Evolutionary conservation across 2,113 vertebrate genomes (phyloP), one percentile per base, ranked within the genome.

Genomic region (Phaethon lepturus): DNA sequence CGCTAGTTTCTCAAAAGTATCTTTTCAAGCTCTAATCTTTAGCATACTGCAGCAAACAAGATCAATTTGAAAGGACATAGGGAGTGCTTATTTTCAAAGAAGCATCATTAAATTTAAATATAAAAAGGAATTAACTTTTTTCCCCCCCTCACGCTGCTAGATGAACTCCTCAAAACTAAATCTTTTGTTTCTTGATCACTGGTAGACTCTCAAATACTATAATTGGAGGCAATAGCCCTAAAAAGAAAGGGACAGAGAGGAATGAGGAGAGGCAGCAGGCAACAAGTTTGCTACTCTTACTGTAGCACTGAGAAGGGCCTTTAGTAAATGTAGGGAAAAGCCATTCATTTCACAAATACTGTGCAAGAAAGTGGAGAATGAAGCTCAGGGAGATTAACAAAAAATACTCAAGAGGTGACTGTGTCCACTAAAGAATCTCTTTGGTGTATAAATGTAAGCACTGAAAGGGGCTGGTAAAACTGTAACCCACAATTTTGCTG

Each of bases 341-440:
- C 40, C 72, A 50, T 80, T 68, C 0, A 44, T 42, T 78, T 81
- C 50, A 78, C 29, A 60, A 56, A 33, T 47, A 38, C 1, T 47
- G 12, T 85, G 76, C 86, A 63, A 45, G 12, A 52, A 15, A 71
- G 38, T 31, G 29, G 42, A 60, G 52, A 71, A 67, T 33, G 60
- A 52, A 75, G 17, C 13, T 62, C 1, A 0, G 13, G 24, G 22
- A 6, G 13, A 15, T 23, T 67, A 44, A 7, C 11, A 56, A 40
- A 67, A 55, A 33, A 6, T 23, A 24, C 6, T 52, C 42, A 8
- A 9, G 60, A 66, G 33, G 23, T 74, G 29, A 13, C 31, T 74
- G 14, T 59, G 69, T 40, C 28, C 6, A 0, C 13, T 40, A n/a
- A 62, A 35, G 23, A 60, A 18, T 80, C 16, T 26, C 35, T 35